phyloP scores from a whole-genome alignment of 1,140 invertebrate species.

The Cotesia typhae region DNA sequence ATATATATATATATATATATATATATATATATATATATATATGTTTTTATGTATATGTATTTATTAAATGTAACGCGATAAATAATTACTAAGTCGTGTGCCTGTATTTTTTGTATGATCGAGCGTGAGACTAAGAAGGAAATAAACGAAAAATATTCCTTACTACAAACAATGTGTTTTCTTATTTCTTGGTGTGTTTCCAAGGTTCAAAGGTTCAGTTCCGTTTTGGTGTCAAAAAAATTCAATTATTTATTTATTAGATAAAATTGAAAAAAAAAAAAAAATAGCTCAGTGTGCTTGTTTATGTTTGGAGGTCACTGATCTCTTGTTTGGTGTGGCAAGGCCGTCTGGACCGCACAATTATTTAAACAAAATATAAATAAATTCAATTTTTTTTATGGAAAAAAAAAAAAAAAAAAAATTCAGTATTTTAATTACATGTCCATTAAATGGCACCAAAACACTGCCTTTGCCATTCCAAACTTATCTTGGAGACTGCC shows the following conservation, averaged over 20 bases:
- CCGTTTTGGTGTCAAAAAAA: slow-evolving; percentile 70
- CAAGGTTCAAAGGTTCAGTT: slow-evolving; percentile 70
- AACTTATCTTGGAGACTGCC: slow-evolving; percentile 66
- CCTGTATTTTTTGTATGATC: slow-evolving; percentile 65
- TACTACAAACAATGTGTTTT: slow-evolving; percentile 62
- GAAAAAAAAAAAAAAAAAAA: slow-evolving; percentile 29
- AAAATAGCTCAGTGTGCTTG: slow-evolving; percentile 68
- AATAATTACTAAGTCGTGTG: slow-evolving; percentile 60
- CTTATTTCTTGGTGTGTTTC: slow-evolving; percentile 68
- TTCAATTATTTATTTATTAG: slow-evolving; percentile 17
- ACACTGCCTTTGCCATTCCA: slow-evolving; percentile 74
- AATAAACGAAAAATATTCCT: slow-evolving; percentile 62
- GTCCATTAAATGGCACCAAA: slow-evolving; percentile 58
- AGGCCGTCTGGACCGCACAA: slow-evolving; percentile 65
- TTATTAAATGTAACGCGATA: slow-evolving; percentile 45
- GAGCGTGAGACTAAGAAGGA: slow-evolving; percentile 45
- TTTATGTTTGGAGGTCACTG: slow-evolving; percentile 62
- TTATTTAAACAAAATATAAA: slow-evolving; percentile 36
- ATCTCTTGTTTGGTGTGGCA: slow-evolving; percentile 67
- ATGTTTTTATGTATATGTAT: background rate
- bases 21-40: no score
- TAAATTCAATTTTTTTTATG: slow-evolving; percentile 16
- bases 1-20: no score
- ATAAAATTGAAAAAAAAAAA: slow-evolving; percentile 20
- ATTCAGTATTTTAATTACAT: background rate